A percentile compares a stretch with the other conserved stretches of the same genome.
Conservation (phyloP, 37 sponge, comb jelly and placozoan species). For the Lycopodina hypogea region DNA sequence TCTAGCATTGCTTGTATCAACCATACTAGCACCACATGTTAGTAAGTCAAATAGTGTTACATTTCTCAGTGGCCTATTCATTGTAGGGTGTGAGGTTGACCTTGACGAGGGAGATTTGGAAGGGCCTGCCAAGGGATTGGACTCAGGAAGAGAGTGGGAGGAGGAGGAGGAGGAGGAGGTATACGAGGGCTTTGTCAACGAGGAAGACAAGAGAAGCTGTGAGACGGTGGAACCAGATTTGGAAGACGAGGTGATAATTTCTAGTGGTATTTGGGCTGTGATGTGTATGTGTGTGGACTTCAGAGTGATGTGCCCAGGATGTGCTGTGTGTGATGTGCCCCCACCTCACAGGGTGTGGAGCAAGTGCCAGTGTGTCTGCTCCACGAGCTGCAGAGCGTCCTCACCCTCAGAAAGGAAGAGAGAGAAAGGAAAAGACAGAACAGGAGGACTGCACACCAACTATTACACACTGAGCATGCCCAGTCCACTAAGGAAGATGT, state of each 20-base stretch:
- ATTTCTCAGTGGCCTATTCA: too few species aligned
- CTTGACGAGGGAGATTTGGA: neutral
- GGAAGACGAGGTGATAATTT: neutral
- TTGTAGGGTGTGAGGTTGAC: neutral
- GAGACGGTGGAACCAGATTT: neutral
- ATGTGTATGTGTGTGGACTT: neutral
- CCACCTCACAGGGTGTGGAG: too few species aligned
- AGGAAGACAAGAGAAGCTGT: neutral
- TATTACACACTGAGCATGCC: neutral
- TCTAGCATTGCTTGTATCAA: too few species aligned
- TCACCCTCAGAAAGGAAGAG: constrained; percentile 20
- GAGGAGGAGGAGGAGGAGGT: constrained; percentile 22
- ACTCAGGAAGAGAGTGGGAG: constrained; percentile 8
- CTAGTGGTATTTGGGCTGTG: neutral
- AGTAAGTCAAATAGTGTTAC: too few species aligned
- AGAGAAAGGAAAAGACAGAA: constrained; percentile 28
- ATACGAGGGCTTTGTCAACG: constrained; percentile 29
- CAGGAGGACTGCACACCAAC: neutral
- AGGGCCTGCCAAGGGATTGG: neutral
- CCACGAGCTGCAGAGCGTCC: constrained; percentile 41
- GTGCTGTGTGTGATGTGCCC: neutral
- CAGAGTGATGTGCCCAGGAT: neutral
- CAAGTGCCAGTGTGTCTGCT: constrained; percentile 23
- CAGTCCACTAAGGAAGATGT: neutral
- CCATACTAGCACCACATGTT: too few species aligned